Evolutionary conservation across 2,888 invertebrate species (phyloP).

Genomic region (Mycalesis mineus): DNA sequence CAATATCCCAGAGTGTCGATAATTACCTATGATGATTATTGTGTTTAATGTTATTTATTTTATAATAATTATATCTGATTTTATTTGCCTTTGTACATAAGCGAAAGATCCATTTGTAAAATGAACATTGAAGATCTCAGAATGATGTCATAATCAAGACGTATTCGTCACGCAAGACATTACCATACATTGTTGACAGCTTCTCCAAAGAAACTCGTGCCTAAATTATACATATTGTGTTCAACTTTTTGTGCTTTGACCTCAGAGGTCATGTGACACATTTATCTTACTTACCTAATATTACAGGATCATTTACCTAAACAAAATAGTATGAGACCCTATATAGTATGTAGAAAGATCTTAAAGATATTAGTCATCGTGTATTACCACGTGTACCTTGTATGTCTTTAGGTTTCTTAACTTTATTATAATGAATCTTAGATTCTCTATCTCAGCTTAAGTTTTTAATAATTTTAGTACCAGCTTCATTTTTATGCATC

Average conservation of each 20-base stretch:
- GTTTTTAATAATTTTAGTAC: too few species aligned
- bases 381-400: too few species aligned
- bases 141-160: constrained; percentile 19
- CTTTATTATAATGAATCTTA: too few species aligned
- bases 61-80: background rate
- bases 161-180: constrained; percentile 27
- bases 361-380: too few species aligned
- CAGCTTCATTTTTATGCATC: too few species aligned
- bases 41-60: background rate
- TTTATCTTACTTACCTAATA: constrained; percentile 11
- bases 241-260: constrained; percentile 45
- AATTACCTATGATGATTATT: too few species aligned
- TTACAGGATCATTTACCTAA: background rate
- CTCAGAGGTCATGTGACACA: constrained; percentile 33
- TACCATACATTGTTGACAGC: constrained; percentile 33
- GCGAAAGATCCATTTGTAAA: constrained; percentile 1
- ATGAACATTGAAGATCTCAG: constrained; percentile 4
- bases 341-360: too few species aligned
- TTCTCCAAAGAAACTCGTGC: constrained; percentile 34
- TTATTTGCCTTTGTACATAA: background rate
- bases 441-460: too few species aligned
- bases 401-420: too few species aligned
- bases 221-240: constrained; percentile 50
- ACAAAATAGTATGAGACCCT: too few species aligned
- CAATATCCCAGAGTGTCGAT: too few species aligned